Evolutionary conservation across 2,113 vertebrate genomes (phyloP).

Genomic region (Limnothrissa miodon): DNA sequence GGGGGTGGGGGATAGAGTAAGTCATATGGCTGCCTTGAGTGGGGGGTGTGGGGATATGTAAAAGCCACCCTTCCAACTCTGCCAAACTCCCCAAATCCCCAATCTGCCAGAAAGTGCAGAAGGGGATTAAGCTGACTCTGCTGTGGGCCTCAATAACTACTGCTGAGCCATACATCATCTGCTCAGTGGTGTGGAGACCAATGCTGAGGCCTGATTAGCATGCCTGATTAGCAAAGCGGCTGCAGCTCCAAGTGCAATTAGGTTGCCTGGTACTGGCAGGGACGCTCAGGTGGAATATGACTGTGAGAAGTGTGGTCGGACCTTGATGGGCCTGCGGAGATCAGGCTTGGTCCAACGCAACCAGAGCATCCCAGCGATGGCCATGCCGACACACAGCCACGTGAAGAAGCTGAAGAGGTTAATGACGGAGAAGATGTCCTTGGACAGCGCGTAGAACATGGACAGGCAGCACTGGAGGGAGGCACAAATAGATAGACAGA

Average conservation of each 20-base stretch:
- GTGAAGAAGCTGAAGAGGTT: constrained; percentile 99
- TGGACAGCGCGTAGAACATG: constrained; percentile 93
- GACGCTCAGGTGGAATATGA: too few species aligned
- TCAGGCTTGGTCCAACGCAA: constrained; percentile 91
- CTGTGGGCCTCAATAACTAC: not conserved
- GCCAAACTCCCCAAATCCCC: not conserved
- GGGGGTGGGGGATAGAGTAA: not conserved
- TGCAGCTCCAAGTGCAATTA: not conserved
- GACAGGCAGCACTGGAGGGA: constrained; percentile 87
- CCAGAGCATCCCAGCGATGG: constrained; percentile 95
- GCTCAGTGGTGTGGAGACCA: not conserved
- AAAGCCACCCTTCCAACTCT: not conserved
- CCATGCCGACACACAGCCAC: constrained; percentile 97
- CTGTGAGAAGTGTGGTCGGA: constrained; percentile 53
- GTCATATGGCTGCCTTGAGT: not conserved
- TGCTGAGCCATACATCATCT: constrained; percentile 2
- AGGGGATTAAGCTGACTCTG: constrained; percentile 9
- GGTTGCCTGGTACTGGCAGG: too few species aligned
- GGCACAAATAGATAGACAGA: constrained; percentile 1
- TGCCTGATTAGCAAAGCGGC: not conserved
- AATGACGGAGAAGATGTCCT: constrained; percentile 95
- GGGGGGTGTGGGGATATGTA: not conserved
- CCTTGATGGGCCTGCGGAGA: constrained; percentile 92
- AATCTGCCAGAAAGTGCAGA: not conserved
- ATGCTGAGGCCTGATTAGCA: not conserved